Base-by-base conservation (phyloP, 2,888 invertebrate genomes). In the Drosophila barbarae region DNA sequence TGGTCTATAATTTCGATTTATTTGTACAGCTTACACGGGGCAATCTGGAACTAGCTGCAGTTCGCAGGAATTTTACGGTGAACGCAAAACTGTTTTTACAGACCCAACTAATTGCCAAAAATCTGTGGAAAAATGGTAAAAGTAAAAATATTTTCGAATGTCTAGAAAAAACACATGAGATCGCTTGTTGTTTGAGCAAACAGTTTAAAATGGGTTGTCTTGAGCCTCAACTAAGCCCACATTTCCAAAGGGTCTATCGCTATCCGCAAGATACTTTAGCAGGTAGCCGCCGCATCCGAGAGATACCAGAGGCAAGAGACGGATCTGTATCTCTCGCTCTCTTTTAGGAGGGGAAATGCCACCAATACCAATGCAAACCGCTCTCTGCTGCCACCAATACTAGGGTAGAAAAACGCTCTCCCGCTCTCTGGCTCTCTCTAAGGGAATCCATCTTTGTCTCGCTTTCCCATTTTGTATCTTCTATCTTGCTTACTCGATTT, bases 1-100 rank as follows among this genome's bases (percentile, higher is more conserved):
- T 84, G 86, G 80, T 86, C 85, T 73, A 85, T 86, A 85, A 85
- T 85, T 86, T 63, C 66, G 51, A 39, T 32, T 85, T 80, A 77
- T 86, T 84, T 84, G 69, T 79, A 73, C 86, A 86, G 86, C 86
- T 79, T 68, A 69, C 65, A 56, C 7, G 12, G 23, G 15, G 26
- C 36, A 21, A n/a, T 13, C 42, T 5, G 34, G 9, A 44, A 36
- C 7, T 28, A 10, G 36, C n/a, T 34, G 41, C 41, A 23, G 61
- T 63, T 59, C 42, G 36, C 39, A 18, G 21, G 47, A 67, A 56
- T n/a, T 71, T 36, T 74, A 59, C 52, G 26, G 39, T 32, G 74
- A 9, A 5, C 71, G 73, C 34, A 51, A 50, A 53, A 41, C 46
- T 76, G 52, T 77, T 81, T 78, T 74, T 80, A 71, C 72, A 84